phyloP scores from a whole-genome alignment of 1,140 invertebrate genomes.

The Helicoverpa armigera region DNA sequence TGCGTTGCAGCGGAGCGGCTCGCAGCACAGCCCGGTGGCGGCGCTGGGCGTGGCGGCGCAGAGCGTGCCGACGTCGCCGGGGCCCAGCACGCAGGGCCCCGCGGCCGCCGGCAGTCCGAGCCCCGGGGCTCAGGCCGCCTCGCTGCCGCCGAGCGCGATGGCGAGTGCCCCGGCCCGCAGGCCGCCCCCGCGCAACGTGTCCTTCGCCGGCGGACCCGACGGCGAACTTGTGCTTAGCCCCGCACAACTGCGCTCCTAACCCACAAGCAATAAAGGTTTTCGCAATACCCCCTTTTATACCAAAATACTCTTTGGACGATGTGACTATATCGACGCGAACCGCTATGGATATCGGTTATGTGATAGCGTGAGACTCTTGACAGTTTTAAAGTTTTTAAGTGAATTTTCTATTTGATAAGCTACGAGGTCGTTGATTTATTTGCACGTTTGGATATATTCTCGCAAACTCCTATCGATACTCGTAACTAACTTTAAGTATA shows the following conservation, averaged over 20 bases:
- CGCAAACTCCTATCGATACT: constrained; percentile 70
- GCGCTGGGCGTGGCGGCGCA: constrained; percentile 20
- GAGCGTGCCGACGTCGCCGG: constrained; percentile 1
- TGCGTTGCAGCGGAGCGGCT: constrained; percentile 33
- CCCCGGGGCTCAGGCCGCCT: constrained; percentile 7
- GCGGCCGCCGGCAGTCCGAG: constrained; percentile 39
- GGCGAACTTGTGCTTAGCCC: constrained; percentile 82
- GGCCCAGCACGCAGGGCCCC: constrained; percentile 18
- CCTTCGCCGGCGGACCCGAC: constrained; percentile 77
- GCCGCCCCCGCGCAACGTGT: constrained; percentile 81
- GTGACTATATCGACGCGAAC: constrained; percentile 56
- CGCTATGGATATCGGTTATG: constrained; percentile 59
- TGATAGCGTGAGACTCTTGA: constrained; percentile 66
- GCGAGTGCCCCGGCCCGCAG: constrained; percentile 53
- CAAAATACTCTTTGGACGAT: constrained; percentile 51
- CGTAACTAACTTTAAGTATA: constrained; percentile 63
- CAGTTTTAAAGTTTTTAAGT: constrained; percentile 61
- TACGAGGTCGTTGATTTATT: constrained; percentile 69
- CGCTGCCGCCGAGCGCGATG: constrained; percentile 18
- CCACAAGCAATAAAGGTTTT: constrained; percentile 71
- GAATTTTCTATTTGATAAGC: constrained; percentile 66
- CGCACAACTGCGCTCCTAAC: constrained; percentile 81
- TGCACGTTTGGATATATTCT: constrained; percentile 77
- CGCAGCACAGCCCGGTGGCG: constrained; percentile 32
- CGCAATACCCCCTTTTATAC: constrained; percentile 68